These are phyloP conservation scores for Pheosia gnoma DNA, from an alignment of 2,888 invertebrate species.

Conservation along the genomic window DNA sequence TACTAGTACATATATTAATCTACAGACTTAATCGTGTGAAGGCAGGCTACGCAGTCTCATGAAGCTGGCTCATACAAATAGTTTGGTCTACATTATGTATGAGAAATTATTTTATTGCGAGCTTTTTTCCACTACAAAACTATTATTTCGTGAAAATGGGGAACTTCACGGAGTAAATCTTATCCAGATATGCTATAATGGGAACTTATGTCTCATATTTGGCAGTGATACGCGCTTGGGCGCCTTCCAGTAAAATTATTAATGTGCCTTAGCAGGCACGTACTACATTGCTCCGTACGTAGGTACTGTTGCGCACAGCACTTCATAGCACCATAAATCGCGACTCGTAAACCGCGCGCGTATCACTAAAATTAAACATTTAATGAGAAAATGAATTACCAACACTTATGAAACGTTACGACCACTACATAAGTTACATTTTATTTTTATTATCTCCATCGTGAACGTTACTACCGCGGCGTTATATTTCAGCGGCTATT, in stretches of 20 bases:
- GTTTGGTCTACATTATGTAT: too few relatives aligned
- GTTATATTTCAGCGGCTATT: constrained; percentile 48
- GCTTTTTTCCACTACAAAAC: background rate
- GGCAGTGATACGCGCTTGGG: constrained; percentile 46
- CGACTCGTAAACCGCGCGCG: constrained; percentile 52
- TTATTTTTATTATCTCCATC: constrained; percentile 60
- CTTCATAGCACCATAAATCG: constrained; percentile 62
- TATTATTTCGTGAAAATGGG: background rate
- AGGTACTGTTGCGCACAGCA: constrained; percentile 56
- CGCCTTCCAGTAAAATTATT: constrained; percentile 54
- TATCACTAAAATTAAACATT: constrained; percentile 71
- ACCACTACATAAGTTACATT: constrained; percentile 56
- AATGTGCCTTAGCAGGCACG: constrained; percentile 51
- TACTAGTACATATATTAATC: too few relatives aligned
- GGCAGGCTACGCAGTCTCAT: too few relatives aligned
- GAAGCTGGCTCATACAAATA: too few relatives aligned
- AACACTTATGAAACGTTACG: constrained; percentile 59
- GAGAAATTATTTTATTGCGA: too few relatives aligned
- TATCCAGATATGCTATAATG: constrained; percentile 30
- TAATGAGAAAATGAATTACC: constrained; percentile 71
- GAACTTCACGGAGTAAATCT: constrained; percentile 5
- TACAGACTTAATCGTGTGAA: too few relatives aligned
- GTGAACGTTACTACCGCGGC: constrained; percentile 43
- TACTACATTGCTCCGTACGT: constrained; percentile 31
- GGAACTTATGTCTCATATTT: constrained; percentile 38